phyloP scores from a whole-genome alignment of 2,888 invertebrate species.

The Orthonevra nobilis region DNA sequence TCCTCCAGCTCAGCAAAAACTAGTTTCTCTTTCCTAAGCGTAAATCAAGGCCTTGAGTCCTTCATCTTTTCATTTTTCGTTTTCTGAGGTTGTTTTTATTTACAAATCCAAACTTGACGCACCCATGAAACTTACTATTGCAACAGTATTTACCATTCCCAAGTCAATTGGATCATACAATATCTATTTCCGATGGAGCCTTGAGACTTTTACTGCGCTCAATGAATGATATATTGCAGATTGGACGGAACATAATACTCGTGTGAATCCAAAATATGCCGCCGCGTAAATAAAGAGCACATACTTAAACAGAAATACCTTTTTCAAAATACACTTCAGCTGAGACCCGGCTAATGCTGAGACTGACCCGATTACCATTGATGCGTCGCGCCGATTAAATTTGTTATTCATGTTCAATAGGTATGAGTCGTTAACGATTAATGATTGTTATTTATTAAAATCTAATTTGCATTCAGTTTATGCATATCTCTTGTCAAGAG shows the following conservation, averaged over 20 bases:
- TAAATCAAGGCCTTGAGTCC: too few relatives aligned
- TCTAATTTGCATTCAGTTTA: slow-evolving; percentile 4
- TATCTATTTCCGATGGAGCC: too few relatives aligned
- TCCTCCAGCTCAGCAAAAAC: too few relatives aligned
- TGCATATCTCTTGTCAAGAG: too few relatives aligned
- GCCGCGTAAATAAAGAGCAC: too few relatives aligned
- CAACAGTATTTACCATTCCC: neutral
- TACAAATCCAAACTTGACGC: too few relatives aligned
- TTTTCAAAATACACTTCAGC: neutral
- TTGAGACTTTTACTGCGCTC: neutral
- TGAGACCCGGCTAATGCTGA: neutral
- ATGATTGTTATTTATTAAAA: slow-evolving; percentile 5
- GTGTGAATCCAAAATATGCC: slow-evolving; percentile 4
- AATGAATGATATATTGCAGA: neutral
- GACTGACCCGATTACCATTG: slow-evolving; percentile 14
- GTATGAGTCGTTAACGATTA: slow-evolving; percentile 13
- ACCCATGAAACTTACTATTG: too few relatives aligned
- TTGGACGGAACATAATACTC: neutral
- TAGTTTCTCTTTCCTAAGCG: too few relatives aligned
- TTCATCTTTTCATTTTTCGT: too few relatives aligned
- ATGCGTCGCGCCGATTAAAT: slow-evolving; percentile 1
- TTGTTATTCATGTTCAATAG: slow-evolving; percentile 21
- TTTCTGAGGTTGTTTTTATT: too few relatives aligned
- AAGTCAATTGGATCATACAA: too few relatives aligned
- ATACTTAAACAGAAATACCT: too few relatives aligned